These are phyloP conservation scores for Zosterops japonicus DNA, from an alignment of 2,113 vertebrate genomes.

Conservation along the genomic window DNA sequence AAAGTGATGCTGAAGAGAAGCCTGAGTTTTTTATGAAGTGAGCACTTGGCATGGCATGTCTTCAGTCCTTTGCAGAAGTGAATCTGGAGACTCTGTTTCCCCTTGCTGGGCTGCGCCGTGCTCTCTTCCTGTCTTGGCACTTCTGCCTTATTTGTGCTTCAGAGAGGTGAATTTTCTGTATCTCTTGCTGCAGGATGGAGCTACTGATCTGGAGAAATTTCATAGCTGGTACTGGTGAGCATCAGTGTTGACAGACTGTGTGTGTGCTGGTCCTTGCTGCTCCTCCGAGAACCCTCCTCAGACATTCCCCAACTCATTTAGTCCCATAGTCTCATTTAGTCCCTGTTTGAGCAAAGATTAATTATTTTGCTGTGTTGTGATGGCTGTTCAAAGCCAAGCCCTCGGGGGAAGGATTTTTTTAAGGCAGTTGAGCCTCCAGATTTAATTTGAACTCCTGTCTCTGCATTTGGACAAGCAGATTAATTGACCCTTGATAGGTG, in stretches of 20 bases:
- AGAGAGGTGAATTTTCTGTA: neutral
- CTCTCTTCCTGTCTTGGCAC: neutral
- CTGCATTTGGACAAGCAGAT: neutral
- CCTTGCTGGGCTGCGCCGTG: accelerated
- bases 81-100: neutral
- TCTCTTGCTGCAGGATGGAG: neutral
- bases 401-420: neutral
- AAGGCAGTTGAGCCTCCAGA: neutral
- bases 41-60: neutral
- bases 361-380: neutral
- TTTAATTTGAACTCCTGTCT: neutral
- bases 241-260: neutral
- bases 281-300: neutral
- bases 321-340: neutral
- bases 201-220: neutral
- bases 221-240: neutral
- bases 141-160: neutral
- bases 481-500: neutral
- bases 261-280: accelerated
- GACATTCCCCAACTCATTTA: neutral
- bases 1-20: neutral
- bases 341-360: neutral
- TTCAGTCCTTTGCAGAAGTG: neutral
- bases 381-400: neutral
- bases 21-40: neutral